Conservation (phyloP, 2,797 vertebrate genomes). For the Molothrus aeneus region DNA sequence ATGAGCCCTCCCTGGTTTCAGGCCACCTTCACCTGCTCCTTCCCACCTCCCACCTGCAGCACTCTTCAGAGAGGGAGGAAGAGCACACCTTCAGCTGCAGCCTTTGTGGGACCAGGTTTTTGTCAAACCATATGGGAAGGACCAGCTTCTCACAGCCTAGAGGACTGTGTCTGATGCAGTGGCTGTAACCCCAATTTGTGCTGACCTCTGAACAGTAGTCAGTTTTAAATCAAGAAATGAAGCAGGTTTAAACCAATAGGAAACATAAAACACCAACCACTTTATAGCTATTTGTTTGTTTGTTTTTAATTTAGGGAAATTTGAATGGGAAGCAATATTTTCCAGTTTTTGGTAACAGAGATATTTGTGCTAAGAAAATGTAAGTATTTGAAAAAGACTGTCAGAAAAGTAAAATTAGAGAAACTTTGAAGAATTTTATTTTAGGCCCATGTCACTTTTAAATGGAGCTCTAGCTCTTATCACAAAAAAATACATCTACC, state of each 20-base stretch:
- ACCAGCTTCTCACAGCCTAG: neutral
- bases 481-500: neutral
- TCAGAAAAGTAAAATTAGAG: neutral
- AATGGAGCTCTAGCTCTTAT: neutral
- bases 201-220: neutral
- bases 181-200: rapidly evolving
- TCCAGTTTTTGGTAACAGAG: neutral
- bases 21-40: neutral
- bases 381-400: neutral
- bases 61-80: neutral
- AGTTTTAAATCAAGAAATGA: neutral
- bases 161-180: neutral
- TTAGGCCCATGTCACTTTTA: neutral
- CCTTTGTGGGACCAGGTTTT: neutral
- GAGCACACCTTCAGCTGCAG: neutral
- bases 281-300: neutral
- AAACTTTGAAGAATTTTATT: neutral
- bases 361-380: neutral
- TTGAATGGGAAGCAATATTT: neutral
- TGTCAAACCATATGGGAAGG: neutral
- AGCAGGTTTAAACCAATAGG: neutral
- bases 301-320: neutral
- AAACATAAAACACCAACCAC: neutral
- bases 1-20: neutral
- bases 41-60: neutral